Evolutionary conservation across 2,113 vertebrate genomes (phyloP).

Genomic region (Sinocyclocheilus anshuiensis): DNA sequence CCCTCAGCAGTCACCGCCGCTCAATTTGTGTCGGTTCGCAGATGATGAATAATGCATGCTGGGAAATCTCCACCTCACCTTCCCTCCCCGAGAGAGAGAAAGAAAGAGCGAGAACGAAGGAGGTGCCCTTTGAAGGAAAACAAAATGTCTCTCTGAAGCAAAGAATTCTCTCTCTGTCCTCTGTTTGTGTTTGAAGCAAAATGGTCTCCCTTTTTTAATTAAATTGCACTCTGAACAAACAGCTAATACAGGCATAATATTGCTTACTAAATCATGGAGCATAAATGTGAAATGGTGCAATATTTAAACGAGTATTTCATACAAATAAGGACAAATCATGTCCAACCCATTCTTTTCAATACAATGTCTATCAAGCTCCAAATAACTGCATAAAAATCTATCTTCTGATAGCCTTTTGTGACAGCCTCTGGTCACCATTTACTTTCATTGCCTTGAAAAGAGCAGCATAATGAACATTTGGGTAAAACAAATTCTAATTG

Average conservation of each 20-base stretch:
- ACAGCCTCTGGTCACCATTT: too few relatives aligned
- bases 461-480: too few relatives aligned
- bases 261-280: background rate
- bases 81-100: conserved; percentile 17
- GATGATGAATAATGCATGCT: conserved; percentile 54
- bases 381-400: too few relatives aligned
- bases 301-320: background rate
- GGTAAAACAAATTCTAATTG: too few relatives aligned
- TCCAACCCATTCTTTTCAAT: background rate
- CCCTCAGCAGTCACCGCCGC: conserved; percentile 28
- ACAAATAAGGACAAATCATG: background rate
- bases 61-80: conserved; percentile 50
- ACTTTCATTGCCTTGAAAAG: too few relatives aligned
- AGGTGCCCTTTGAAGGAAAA: conserved; percentile 29
- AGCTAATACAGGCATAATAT: background rate
- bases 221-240: background rate
- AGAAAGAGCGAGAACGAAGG: conserved; percentile 23
- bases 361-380: background rate
- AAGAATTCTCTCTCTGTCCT: background rate
- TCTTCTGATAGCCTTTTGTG: too few relatives aligned
- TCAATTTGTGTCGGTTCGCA: conserved; percentile 56
- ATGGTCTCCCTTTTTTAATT: background rate
- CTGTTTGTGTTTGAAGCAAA: conserved; percentile 10
- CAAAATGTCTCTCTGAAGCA: conserved; percentile 13
- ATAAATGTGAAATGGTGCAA: background rate